Percentiles rank a stretch among this genome's conserved stretches.
phyloP scores from a whole-genome alignment of 2,797 vertebrate genomes.

The Etheostoma nigrum region DNA sequence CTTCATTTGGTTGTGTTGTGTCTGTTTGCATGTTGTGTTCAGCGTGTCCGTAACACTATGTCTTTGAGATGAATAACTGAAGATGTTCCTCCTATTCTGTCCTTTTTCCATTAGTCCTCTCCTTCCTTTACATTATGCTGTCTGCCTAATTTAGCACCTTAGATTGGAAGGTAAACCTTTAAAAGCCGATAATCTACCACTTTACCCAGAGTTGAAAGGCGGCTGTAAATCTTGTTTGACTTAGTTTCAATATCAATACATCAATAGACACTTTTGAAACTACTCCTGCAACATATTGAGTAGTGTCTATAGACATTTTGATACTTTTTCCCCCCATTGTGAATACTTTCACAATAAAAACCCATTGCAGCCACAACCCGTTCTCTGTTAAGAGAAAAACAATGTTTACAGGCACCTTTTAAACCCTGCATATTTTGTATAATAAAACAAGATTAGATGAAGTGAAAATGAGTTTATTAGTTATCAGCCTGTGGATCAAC shows the following conservation, averaged over 20 bases:
- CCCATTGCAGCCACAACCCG: not conserved
- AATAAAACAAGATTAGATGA: slow-evolving; percentile 58
- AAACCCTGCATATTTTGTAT: not conserved
- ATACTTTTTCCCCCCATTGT: not conserved
- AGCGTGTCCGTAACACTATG: not conserved
- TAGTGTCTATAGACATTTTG: not conserved
- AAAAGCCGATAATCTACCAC: not conserved
- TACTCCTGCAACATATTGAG: not conserved
- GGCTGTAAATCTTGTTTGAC: not conserved
- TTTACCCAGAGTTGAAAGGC: not conserved
- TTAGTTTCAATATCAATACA: not conserved
- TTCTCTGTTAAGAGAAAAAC: not conserved
- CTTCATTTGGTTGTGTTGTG: not conserved
- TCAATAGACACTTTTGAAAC: not conserved
- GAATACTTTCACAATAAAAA: not conserved
- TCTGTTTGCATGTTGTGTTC: too few species aligned
- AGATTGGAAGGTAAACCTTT: not conserved
- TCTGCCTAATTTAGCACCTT: not conserved
- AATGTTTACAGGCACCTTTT: too few species aligned
- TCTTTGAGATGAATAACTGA: not conserved
- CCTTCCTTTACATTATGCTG: not conserved
- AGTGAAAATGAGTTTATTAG: slow-evolving; percentile 82
- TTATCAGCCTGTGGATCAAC: slow-evolving; percentile 74
- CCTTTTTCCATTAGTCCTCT: too few species aligned
- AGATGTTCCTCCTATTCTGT: not conserved